Conservation (phyloP, 1,140 invertebrate genomes). For the Melipona quadrifasciata region DNA sequence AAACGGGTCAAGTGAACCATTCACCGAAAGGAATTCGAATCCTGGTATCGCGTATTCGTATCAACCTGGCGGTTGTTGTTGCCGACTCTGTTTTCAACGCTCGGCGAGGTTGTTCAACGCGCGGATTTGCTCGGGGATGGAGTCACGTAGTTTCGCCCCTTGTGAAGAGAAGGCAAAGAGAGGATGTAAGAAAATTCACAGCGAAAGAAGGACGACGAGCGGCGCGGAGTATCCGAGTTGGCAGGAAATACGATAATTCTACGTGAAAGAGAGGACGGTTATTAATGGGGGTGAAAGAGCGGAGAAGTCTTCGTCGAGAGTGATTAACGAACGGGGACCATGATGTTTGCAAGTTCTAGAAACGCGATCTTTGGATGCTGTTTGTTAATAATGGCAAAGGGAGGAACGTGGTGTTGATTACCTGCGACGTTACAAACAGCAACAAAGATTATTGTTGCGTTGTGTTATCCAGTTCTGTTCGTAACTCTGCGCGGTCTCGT, state of each 20-base stretch:
- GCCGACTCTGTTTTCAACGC: background rate
- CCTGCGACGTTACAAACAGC: background rate
- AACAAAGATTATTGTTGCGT: background rate
- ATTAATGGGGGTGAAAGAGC: background rate
- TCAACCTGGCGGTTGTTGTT: background rate
- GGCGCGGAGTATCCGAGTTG: background rate
- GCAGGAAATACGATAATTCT: background rate
- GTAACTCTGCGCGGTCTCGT: background rate
- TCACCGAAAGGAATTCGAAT: conserved; percentile 4
- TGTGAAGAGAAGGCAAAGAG: background rate
- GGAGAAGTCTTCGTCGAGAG: background rate
- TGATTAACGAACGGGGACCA: background rate
- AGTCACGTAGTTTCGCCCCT: background rate
- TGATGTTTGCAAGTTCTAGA: background rate
- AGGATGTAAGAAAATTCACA: background rate
- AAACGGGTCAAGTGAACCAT: conserved; percentile 27
- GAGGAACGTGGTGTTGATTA: background rate
- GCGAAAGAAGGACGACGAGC: background rate
- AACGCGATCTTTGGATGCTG: background rate
- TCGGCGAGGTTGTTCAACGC: background rate
- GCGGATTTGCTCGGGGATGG: background rate
- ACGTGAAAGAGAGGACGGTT: background rate
- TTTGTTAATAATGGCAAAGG: background rate
- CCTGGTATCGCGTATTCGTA: background rate
- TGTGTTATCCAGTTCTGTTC: background rate